Evolutionary conservation across 2,797 vertebrate species (phyloP).

Genomic region (Tolypeutes matacus): DNA sequence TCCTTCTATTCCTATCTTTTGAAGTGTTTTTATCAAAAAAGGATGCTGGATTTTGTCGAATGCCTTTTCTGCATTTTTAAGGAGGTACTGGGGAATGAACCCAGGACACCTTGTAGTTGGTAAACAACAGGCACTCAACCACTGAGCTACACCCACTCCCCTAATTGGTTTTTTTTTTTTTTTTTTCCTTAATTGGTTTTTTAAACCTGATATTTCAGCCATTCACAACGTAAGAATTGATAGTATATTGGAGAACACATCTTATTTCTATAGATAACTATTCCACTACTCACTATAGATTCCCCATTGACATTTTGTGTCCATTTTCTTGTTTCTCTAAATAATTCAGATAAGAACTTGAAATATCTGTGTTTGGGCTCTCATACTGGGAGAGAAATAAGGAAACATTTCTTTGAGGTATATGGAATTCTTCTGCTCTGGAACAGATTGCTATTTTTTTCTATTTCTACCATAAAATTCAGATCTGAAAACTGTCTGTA

Average conservation of each 20-base stretch:
- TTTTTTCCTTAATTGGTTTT: background rate
- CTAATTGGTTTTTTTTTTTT: background rate
- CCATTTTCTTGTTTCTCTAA: conserved; percentile 17
- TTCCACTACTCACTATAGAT: conserved; percentile 1
- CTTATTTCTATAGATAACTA: conserved; percentile 20
- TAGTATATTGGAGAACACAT: background rate
- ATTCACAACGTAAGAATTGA: conserved; percentile 2
- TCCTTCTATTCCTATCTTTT: too few relatives aligned
- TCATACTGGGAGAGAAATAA: conserved; percentile 28
- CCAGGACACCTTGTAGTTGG: too few relatives aligned
- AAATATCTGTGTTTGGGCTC: background rate
- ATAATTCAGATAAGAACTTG: conserved; percentile 37
- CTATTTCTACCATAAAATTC: conserved; percentile 44
- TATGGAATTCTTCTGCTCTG: conserved; percentile 45
- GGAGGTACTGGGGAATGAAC: too few relatives aligned
- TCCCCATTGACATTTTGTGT: background rate
- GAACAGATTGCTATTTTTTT: background rate
- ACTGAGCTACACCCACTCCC: background rate
- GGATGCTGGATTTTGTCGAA: too few relatives aligned
- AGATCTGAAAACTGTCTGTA: conserved; percentile 37
- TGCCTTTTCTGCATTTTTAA: too few relatives aligned
- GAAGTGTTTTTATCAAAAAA: too few relatives aligned
- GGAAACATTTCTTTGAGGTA: conserved; percentile 38
- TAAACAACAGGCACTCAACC: too few relatives aligned
- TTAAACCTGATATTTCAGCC: conserved; percentile 26